Evolutionary conservation across 1,140 invertebrate species (phyloP).

Genomic region (Panonychus citri): DNA sequence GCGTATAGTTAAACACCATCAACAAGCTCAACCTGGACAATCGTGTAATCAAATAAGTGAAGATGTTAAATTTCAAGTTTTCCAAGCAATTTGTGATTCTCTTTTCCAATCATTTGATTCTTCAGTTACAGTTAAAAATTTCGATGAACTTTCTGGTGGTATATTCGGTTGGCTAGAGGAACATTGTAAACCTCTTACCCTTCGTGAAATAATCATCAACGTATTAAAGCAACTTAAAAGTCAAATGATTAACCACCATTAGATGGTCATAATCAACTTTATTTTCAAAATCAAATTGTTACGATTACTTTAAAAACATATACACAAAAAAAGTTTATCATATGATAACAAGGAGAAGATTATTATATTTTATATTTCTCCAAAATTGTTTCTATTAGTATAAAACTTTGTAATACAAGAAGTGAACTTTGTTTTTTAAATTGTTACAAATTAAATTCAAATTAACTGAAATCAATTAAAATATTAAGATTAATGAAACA

Average conservation of each 20-base stretch:
- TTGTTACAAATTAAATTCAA: too few species aligned
- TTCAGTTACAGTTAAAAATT: constrained; percentile 65
- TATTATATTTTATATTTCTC: too few species aligned
- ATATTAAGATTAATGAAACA: too few species aligned
- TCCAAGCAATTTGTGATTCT: constrained; percentile 79
- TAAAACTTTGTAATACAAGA: too few species aligned
- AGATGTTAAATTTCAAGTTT: constrained; percentile 90
- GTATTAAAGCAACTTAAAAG: background rate
- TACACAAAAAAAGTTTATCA: too few species aligned
- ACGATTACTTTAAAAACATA: too few species aligned
- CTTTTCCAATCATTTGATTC: constrained; percentile 69
- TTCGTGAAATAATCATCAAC: constrained; percentile 20
- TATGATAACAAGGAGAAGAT: too few species aligned
- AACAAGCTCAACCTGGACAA: constrained; percentile 55
- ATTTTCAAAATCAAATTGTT: too few species aligned
- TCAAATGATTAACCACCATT: background rate
- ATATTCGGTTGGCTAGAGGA: constrained; percentile 91
- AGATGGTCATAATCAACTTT: too few species aligned
- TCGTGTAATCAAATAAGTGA: constrained; percentile 66
- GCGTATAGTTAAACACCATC: constrained; percentile 82
- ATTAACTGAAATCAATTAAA: too few species aligned
- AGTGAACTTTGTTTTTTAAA: too few species aligned
- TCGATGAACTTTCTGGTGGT: constrained; percentile 69
- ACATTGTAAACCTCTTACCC: constrained; percentile 84
- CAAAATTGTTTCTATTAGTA: too few species aligned